These are phyloP conservation scores for Tinea trinotella DNA, from an alignment of 2,888 invertebrate species.

Conservation along the genomic window DNA sequence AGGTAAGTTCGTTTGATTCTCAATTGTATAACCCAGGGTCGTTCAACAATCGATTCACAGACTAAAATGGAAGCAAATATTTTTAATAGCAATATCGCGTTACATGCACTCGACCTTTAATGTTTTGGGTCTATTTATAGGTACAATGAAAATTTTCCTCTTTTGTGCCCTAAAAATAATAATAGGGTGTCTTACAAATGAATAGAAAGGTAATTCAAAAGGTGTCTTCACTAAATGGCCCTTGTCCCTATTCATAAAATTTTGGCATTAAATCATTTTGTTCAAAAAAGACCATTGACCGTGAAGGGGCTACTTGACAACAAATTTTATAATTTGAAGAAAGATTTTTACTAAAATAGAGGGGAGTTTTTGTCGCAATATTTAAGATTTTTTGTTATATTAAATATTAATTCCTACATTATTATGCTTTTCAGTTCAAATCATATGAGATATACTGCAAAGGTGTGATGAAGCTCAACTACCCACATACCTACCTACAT, in stretches of 20 bases:
- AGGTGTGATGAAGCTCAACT: too few relatives aligned
- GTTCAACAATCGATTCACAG: neutral
- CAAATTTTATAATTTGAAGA: neutral
- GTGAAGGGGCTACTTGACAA: constrained; percentile 29
- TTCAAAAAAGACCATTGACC: constrained; percentile 27
- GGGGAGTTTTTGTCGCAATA: too few relatives aligned
- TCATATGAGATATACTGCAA: too few relatives aligned
- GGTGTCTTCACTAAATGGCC: constrained; percentile 34
- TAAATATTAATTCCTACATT: too few relatives aligned
- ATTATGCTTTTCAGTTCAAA: too few relatives aligned
- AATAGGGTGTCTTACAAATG: constrained; percentile 5
- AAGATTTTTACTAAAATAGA: too few relatives aligned
- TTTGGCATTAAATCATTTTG: constrained; percentile 26
- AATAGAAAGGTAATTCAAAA: constrained; percentile 22
- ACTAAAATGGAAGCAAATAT: neutral
- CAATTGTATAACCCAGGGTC: too few relatives aligned
- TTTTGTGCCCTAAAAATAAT: neutral
- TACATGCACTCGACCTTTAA: neutral
- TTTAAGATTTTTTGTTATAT: too few relatives aligned
- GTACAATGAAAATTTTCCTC: neutral
- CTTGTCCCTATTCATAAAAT: constrained; percentile 26
- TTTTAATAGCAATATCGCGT: neutral
- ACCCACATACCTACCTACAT: too few relatives aligned
- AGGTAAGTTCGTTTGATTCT: too few relatives aligned
- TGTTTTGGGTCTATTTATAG: neutral